Evolutionary conservation across 2,888 invertebrate species (phyloP), one percentile per base, ranked within the genome.

Genomic region (Eurytoma californica): DNA sequence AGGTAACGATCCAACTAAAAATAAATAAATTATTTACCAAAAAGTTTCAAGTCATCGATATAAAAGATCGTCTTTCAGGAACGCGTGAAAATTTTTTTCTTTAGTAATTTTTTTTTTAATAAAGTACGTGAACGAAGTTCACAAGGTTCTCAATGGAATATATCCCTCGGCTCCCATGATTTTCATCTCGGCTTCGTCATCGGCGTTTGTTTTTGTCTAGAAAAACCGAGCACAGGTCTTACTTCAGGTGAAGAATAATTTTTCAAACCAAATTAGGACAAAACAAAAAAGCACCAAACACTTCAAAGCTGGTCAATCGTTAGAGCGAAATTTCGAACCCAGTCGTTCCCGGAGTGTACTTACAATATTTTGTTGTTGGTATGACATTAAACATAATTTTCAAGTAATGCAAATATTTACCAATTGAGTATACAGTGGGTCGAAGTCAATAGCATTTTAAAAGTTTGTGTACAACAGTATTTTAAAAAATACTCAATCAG

Each of bases 381-480:
- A 69, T 82, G 82, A 86, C 88, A 89, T 90, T 87, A 88, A 89
- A 89, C 89, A 89, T 89, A 89, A 89, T 89, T 90, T 88, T 87
- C 87, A 28, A 75, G 20, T 18, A 67, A 39, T 20, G 13, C n/a
- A 12, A 7, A 7, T 57, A 20, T 57, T 57, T 18, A 18, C 57
- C 57, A 57, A 57, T n/a, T 57, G 57, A 57, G 57, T 39, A 7
- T 39, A 3, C 39, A 39, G 7, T 0, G 39, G 2, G 24, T 24
- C 24, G 2, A 24, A 24, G 2, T 24, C 24, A 24, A 24, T 24
- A 24, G 1, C 24, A 24, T 24, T 24, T 24, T 24, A 24, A n/a
- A n/a, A n/a, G n/a, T n/a, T n/a, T n/a, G n/a, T n/a, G n/a, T n/a
- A n/a, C n/a, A n/a, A n/a, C n/a, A n/a, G n/a, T n/a, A n/a, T n/a